Evolutionary conservation across 2,797 vertebrate species (phyloP).

Genomic region (Eremophila alpestris): DNA sequence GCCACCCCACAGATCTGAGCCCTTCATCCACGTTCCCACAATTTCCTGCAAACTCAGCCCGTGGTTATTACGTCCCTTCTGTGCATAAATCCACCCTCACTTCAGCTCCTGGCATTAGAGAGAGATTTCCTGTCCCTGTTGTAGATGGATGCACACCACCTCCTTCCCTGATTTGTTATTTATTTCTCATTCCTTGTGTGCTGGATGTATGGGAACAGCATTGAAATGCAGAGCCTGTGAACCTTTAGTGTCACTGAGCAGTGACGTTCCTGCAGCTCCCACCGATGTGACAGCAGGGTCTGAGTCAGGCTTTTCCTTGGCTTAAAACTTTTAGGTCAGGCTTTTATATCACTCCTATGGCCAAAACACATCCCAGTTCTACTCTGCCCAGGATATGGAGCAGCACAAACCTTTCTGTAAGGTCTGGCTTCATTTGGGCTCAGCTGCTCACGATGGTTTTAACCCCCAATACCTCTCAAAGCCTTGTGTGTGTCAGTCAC

Average conservation of each 20-base stretch:
- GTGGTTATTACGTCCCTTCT: neutral
- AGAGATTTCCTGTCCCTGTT: neutral
- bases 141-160: neutral
- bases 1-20: neutral
- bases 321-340: neutral
- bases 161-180: neutral
- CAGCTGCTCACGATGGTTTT: neutral
- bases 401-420: neutral
- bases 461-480: fast-evolving
- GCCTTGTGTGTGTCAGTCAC: neutral
- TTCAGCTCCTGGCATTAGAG: neutral
- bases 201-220: neutral
- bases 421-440: neutral
- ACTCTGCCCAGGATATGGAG: neutral
- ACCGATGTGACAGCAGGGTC: neutral
- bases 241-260: neutral
- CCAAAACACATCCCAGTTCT: neutral
- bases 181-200: neutral
- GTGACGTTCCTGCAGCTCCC: neutral
- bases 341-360: neutral
- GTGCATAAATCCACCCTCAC: neutral
- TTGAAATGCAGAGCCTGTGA: neutral
- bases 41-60: neutral
- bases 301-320: neutral
- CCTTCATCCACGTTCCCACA: neutral